Evolutionary conservation across 2,797 vertebrate genomes (phyloP).

Genomic region (Crax fasciolata): DNA sequence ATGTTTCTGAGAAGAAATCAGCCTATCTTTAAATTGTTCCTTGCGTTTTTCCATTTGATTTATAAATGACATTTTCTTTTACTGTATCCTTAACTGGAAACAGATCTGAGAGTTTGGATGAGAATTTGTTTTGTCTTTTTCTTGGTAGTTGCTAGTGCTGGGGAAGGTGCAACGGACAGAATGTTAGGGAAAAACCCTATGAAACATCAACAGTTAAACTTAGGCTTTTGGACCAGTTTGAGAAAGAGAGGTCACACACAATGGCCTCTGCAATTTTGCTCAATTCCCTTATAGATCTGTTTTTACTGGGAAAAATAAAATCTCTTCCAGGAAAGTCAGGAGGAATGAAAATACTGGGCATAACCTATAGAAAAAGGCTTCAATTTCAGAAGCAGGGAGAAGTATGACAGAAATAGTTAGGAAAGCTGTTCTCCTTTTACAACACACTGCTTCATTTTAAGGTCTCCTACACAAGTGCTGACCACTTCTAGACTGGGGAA

Average conservation of each 20-base stretch:
- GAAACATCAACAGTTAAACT: neutral
- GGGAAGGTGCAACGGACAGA: neutral
- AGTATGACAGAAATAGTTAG: neutral
- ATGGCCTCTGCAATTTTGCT: neutral
- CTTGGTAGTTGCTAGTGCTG: slow-evolving; percentile 7
- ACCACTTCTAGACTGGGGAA: neutral
- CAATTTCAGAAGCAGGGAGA: neutral
- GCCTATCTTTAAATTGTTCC: slow-evolving; percentile 33
- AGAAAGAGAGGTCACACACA: neutral
- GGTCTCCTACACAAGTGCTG: neutral
- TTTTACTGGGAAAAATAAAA: slow-evolving; percentile 6
- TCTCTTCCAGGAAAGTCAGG: neutral
- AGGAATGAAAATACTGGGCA: neutral
- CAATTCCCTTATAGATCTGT: slow-evolving; percentile 6
- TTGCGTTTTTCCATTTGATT: slow-evolving; percentile 77
- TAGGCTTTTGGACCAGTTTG: neutral
- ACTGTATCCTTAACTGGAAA: slow-evolving; percentile 75
- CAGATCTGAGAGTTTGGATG: slow-evolving; percentile 44
- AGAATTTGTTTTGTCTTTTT: slow-evolving; percentile 22
- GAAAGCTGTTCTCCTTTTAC: neutral
- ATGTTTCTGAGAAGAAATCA: slow-evolving; percentile 59
- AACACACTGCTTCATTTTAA: neutral
- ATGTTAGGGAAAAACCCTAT: neutral
- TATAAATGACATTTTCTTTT: slow-evolving; percentile 61
- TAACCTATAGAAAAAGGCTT: neutral